Base-by-base conservation (phyloP, 2,113 vertebrate genomes). In the Phocoena sinus region DNA sequence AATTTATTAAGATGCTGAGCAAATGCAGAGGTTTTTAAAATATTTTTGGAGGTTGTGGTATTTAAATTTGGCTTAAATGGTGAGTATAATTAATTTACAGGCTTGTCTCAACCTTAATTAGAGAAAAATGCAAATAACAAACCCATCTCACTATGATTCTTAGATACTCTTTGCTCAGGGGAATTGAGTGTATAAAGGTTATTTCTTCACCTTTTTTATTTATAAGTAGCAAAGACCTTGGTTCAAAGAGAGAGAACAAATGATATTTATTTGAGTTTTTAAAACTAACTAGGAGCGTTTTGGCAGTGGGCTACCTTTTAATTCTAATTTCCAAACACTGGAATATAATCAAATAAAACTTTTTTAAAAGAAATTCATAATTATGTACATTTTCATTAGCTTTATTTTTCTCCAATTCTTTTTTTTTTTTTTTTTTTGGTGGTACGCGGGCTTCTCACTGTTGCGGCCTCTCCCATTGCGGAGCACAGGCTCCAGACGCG, bases 1-100 rank as follows among this genome's bases (percentile, higher is more conserved):
- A 91, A 86, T 98, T 97, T 98, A 91, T 98, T 97, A 93, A 62
- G 8, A 93, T 96, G 23, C 70, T 93, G 95, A 98, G 80, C 60
- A 98, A 91, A 94, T 80, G 12, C 41, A 82, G 41, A 70, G 18
- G 28, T 18, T 77, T 96, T 85, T 47, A 91, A 97, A 94, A 77
- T 88, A 96, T 9, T 38, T 74, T 2, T 95, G 3, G n/a, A 70
- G 36, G 68, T 44, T 96, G 67, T 56, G 36, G 44, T 91, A 92
- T 96, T 98, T 95, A 95, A 95, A 96, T 97, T 90, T 96, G 77
- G 88, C 93, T 91, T 98, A 96, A 98, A 84, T 87, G 76, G 26
- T 96, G 91, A 97, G 44, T 44, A 38, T 91, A 96, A 96, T 81
- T 92, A 98, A 91, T 91, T 97, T 97, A 89, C 89, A 97, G 85